Evolutionary conservation across 1,140 invertebrate genomes (phyloP).

Genomic region (Drosophila repletoides): DNA sequence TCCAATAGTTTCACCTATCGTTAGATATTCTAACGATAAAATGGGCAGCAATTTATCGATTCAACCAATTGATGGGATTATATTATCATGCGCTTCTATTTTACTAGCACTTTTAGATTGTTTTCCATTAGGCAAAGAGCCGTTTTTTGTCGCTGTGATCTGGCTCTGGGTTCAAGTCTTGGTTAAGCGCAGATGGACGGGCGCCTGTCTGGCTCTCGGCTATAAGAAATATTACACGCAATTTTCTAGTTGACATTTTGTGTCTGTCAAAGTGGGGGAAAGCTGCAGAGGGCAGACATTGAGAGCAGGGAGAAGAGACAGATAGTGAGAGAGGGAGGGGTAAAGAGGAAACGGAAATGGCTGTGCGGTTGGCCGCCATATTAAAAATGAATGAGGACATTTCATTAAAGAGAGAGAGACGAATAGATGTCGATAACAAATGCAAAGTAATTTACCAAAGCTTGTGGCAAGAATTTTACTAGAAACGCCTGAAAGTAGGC

Average conservation of each 20-base stretch:
- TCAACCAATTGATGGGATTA: no score
- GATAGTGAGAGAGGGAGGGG: no score
- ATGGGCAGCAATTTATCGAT: no score
- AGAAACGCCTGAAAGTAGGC: constrained; percentile 16
- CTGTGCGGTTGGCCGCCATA: constrained; percentile 39
- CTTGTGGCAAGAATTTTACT: constrained; percentile 6
- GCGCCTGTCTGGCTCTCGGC: background rate
- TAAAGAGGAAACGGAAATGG: constrained; percentile 41
- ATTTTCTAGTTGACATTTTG: constrained; percentile 46
- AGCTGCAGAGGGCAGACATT: background rate
- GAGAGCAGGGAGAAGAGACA: no score
- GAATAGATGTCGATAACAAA: constrained; percentile 23
- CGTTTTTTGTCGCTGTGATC: background rate
- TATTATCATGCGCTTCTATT: no score
- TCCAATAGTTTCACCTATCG: no score
- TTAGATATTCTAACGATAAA: no score
- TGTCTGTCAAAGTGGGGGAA: background rate
- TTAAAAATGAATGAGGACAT: constrained; percentile 54
- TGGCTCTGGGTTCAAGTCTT: background rate
- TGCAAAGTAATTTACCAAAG: constrained; percentile 38
- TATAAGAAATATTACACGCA: constrained; percentile 57
- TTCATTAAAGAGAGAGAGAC: constrained; percentile 15
- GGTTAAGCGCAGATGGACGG: constrained; percentile 8
- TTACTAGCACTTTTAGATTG: constrained; percentile 47
- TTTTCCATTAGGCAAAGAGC: constrained; percentile 54